Evolutionary conservation across 2,888 invertebrate genomes (phyloP), one percentile per base, ranked within the genome.

Genomic region (Drosophila borealis): DNA sequence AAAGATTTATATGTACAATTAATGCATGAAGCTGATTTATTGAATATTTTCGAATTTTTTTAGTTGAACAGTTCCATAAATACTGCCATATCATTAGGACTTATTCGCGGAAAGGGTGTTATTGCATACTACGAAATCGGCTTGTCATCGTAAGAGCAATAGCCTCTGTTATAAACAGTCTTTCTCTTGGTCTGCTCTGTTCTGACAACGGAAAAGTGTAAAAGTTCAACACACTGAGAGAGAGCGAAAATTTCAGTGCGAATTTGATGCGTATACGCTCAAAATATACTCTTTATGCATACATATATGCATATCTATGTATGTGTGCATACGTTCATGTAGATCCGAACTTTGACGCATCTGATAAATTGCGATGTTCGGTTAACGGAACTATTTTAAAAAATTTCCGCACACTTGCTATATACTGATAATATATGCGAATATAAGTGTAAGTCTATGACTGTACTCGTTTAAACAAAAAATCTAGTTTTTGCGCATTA

Each of bases 131-230:
- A 80, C 50, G 33, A 81, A 81, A 87, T 57, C 60, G 81, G 70
- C 81, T 72, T 78, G 88, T 82, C 88, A 87, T 87, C 71, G 54
- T 60, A 75, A 87, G 81, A 84, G 88, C 81, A 82, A 87, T 82
- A 82, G 56, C 88, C 81, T 81, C 73, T 60, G 85, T 68, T 87
- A 84, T 78, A 87, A 84, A 87, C 84, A 82, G 66, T 81, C 66
- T 66, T 78, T 72, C 79, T 78, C 75, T 84, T 70, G 51, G 68
- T 37, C 50, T 53, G 65, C 54, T 71, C 66, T 11, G 37, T 51
- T 71, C 66, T 55, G 57, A 62, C 59, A 64, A 55, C 63, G 69
- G 60, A 84, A 84, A 87, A 87, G 78, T 81, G 70, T 87, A 87
- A 81, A 87, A 87, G 81, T 81, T 87, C 81, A 83, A 62, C 66